These are phyloP conservation scores for Perdita meconis DNA, from an alignment of 2,888 invertebrate species.

Conservation along the genomic window DNA sequence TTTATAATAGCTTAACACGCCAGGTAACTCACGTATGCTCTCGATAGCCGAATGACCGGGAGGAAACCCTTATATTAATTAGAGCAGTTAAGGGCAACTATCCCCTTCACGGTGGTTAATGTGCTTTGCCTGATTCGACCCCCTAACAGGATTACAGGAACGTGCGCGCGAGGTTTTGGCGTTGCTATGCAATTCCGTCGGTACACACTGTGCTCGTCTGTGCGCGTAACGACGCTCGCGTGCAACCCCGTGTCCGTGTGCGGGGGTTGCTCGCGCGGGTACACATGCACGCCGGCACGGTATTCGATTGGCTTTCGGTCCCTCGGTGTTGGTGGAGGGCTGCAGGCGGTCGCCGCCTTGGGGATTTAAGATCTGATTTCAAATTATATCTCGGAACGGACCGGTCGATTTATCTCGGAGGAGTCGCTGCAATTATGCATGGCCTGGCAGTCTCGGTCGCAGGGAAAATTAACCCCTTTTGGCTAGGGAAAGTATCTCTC, in stretches of 20 bases:
- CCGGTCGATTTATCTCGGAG: conserved; percentile 54
- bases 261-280: background rate
- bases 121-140: conserved; percentile 81
- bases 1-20: conserved; percentile 50
- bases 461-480: conserved; percentile 37
- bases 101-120: conserved; percentile 74
- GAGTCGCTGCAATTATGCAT: conserved; percentile 43
- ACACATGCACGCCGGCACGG: conserved; percentile 6
- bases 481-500: background rate
- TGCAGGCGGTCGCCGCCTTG: conserved; percentile 50
- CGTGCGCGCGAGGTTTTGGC: conserved; percentile 73
- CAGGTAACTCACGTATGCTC: conserved; percentile 49
- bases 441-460: conserved; percentile 25
- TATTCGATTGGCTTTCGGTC: conserved; percentile 72
- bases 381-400: conserved; percentile 64
- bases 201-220: conserved; percentile 49
- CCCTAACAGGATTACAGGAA: conserved; percentile 81
- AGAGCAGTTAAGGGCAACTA: conserved; percentile 81
- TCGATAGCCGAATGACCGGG: conserved; percentile 60
- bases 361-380: conserved; percentile 69
- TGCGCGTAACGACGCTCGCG: conserved; percentile 7
- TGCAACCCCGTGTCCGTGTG: conserved; percentile 16
- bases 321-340: conserved; percentile 44
- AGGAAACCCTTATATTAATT: conserved; percentile 82
- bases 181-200: conserved; percentile 73